Conservation (phyloP, 23 tunicate species). For the Aplidium turbinatum region DNA sequence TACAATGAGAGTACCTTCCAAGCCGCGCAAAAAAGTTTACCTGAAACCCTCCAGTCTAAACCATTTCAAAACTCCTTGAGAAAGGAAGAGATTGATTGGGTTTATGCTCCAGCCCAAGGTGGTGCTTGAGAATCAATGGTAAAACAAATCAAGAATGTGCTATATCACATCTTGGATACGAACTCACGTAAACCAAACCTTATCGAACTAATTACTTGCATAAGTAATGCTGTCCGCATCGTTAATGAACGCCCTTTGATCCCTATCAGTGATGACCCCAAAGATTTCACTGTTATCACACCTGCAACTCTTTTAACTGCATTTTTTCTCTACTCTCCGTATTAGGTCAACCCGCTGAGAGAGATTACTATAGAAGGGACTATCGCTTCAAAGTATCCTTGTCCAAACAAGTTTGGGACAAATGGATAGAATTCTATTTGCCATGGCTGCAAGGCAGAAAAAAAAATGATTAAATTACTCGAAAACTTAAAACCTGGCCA, state of each 20-base stretch:
- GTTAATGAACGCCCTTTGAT: conserved; percentile 17
- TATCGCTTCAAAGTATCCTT: conserved; percentile 6
- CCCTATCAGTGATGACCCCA: conserved; percentile 8
- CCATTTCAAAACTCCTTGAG: too few species aligned
- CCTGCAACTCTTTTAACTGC: not conserved
- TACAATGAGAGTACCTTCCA: conserved; percentile 14
- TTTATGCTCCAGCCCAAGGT: conserved; percentile 17
- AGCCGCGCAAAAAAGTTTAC: too few species aligned
- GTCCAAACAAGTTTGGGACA: conserved; percentile 12
- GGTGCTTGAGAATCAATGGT: conserved; percentile 23
- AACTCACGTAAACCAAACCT: not conserved
- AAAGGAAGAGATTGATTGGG: conserved; percentile 5
- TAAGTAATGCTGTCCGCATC: conserved; percentile 2
- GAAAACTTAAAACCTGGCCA: conserved; percentile 23
- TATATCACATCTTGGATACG: conserved; percentile 6
- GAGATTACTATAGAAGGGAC: not conserved
- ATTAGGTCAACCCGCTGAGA: conserved; percentile 1
- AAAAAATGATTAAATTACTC: not conserved
- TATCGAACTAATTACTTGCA: conserved; percentile 3
- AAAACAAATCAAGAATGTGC: conserved; percentile 10
- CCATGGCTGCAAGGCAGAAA: conserved; percentile 27
- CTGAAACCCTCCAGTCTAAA: too few species aligned
- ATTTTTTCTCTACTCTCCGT: not conserved
- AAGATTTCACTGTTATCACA: conserved; percentile 16
- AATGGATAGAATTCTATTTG: conserved; percentile 21